phyloP scores from a whole-genome alignment of 2,888 invertebrate genomes.

The Tetanocera ferruginea region DNA sequence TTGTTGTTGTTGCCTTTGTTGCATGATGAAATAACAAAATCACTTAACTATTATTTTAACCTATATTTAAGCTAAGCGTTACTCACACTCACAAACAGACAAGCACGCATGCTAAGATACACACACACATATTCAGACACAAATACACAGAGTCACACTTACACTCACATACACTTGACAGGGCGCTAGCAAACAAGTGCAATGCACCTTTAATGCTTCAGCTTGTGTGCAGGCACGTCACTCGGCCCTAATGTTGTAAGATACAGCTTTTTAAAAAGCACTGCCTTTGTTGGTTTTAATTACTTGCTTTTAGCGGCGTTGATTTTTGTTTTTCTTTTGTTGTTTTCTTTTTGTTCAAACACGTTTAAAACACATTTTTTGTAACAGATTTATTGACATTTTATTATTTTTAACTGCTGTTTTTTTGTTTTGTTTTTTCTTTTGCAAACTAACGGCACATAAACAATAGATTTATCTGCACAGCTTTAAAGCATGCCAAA shows the following conservation, averaged over 20 bases:
- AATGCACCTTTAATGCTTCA: slow-evolving; percentile 21
- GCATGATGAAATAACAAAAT: slow-evolving; percentile 12
- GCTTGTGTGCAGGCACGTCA: background rate
- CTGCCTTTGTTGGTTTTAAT: slow-evolving; percentile 6
- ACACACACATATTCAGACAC: slow-evolving; percentile 8
- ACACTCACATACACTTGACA: background rate
- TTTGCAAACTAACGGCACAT: too few species aligned
- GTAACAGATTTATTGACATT: background rate
- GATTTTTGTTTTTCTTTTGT: too few species aligned
- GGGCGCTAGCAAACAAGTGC: slow-evolving; percentile 19
- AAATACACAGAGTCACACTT: background rate
- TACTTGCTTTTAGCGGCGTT: background rate
- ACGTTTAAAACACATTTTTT: background rate
- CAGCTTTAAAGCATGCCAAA: too few species aligned
- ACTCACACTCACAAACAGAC: background rate
- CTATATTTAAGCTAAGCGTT: slow-evolving; percentile 17
- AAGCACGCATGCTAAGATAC: background rate
- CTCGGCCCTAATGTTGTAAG: background rate
- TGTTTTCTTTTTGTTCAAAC: background rate
- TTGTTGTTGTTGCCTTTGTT: background rate
- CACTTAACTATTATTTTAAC: slow-evolving; percentile 32
- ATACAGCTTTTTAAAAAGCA: background rate
- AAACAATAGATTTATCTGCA: too few species aligned
- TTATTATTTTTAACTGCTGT: background rate
- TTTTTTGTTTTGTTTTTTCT: too few species aligned